Conservation (phyloP, 2,113 vertebrate genomes). For the Onychorhynchus coronatus region DNA sequence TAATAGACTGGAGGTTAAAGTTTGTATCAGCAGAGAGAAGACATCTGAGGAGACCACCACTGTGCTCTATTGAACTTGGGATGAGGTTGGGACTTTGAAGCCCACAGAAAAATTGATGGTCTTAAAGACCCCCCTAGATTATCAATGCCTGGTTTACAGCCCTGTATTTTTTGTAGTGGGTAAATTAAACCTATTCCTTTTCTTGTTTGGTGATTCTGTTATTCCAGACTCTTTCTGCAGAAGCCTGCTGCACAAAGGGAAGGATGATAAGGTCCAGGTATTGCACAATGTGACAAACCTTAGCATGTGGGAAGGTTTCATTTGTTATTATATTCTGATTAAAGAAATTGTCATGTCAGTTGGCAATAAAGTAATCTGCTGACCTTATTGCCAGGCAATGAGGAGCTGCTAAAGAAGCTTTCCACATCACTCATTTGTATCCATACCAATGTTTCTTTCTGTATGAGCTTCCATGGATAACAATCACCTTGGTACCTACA, state of each 20-base stretch:
- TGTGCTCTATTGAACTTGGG: background rate
- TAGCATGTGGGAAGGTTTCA: background rate
- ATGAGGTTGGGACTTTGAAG: background rate
- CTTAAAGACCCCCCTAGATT: background rate
- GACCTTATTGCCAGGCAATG: background rate
- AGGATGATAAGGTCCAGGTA: background rate
- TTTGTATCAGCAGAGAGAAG: background rate
- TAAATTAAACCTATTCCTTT: background rate
- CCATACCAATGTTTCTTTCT: background rate
- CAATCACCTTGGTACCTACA: background rate
- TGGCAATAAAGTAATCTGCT: background rate
- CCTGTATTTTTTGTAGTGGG: background rate
- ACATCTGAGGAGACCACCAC: background rate
- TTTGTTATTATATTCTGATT: background rate
- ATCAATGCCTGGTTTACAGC: background rate
- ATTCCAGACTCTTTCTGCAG: background rate
- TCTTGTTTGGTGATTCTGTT: background rate
- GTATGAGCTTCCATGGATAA: background rate
- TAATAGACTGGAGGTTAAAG: background rate
- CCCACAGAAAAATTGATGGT: background rate
- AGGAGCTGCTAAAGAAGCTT: background rate
- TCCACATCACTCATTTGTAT: background rate
- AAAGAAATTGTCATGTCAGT: background rate
- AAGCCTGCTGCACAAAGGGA: background rate
- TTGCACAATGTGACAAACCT: background rate